Evolutionary conservation across 23 tunicate genomes (phyloP), one percentile per base, ranked within the genome.

Genomic region (Trididemnum miniatum): DNA sequence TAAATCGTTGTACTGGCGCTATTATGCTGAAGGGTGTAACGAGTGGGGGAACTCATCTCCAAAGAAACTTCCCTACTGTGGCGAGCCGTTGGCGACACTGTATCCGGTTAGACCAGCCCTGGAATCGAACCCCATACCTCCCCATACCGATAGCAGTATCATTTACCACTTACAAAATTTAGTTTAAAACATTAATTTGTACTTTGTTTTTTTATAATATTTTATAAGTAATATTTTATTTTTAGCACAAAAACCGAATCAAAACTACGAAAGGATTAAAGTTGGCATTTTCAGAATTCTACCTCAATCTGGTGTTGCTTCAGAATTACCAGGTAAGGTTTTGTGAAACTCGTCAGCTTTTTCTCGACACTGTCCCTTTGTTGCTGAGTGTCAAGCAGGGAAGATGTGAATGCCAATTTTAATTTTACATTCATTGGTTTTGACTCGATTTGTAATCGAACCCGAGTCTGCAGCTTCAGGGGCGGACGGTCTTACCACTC

Each of bases 241-340:
- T 65, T 9, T 75, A 91, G 89, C 85, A 96, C 71, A 96, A 96
- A 62, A 79, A 65, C 29, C 86, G 65, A 9, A 62, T 84, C 31
- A 87, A 88, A 80, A 87, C 99, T 7, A 35, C 89, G 64, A 96
- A 87, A 69, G 99, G 86, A 34, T 71, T 96, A 31, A 96, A 96
- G 65, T 71, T 91, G 33, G 97, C 94, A 15, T 96, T 87, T 78
- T 75, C 97, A 0, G 99, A 96, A 69, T 96, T 86, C 37, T 96
- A 96, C 76, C 81, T 96, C 49, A 87, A 92, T 76, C 64, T 96
- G 2, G 79, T 96, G 3, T 51, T 96, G 44, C 85, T 96, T 1
- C 97, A 96, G 80, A 96, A 91, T 44, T 96, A 96, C 50, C 99
- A 96, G 92, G 97, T 91, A 31, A 62, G 26, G 54, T 15, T 44